These are phyloP conservation scores for Chromobotia macracanthus DNA, from an alignment of 2,797 vertebrate species.

Conservation along the genomic window DNA sequence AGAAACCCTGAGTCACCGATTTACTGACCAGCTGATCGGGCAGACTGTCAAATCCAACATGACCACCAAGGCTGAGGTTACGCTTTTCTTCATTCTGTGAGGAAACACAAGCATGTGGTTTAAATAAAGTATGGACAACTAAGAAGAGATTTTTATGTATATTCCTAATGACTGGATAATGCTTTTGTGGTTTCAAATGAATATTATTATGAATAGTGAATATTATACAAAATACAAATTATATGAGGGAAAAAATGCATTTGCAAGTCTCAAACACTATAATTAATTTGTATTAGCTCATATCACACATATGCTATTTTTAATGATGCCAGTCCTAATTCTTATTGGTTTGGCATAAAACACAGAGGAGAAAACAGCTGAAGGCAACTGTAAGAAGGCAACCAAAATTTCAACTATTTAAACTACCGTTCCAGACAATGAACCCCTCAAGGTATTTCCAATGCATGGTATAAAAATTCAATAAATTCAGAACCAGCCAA, in stretches of 20 bases:
- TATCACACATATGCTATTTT: no score
- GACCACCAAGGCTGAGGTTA: constrained; percentile 89
- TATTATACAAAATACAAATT: no score
- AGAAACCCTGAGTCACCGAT: constrained; percentile 97
- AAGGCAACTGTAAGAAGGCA: no score
- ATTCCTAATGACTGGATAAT: no score
- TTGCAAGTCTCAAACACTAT: no score
- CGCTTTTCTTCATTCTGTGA: constrained; percentile 90
- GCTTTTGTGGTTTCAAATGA: no score
- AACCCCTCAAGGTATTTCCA: neutral
- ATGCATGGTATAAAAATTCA: neutral
- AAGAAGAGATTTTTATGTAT: neutral
- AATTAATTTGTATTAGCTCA: no score
- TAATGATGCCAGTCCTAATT: no score
- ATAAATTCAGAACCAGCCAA: neutral
- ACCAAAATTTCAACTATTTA: neutral
- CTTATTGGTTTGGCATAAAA: no score
- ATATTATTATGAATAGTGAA: no score
- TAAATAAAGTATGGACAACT: neutral
- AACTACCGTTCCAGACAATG: neutral
- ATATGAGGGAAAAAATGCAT: no score
- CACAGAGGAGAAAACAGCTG: no score
- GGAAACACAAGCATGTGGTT: constrained; percentile 20
- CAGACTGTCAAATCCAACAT: constrained; percentile 98
- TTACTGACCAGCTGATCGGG: constrained; percentile 98